These are phyloP conservation scores for Plectus sambesii DNA, from an alignment of 1,140 invertebrate genomes.

Conservation along the genomic window DNA sequence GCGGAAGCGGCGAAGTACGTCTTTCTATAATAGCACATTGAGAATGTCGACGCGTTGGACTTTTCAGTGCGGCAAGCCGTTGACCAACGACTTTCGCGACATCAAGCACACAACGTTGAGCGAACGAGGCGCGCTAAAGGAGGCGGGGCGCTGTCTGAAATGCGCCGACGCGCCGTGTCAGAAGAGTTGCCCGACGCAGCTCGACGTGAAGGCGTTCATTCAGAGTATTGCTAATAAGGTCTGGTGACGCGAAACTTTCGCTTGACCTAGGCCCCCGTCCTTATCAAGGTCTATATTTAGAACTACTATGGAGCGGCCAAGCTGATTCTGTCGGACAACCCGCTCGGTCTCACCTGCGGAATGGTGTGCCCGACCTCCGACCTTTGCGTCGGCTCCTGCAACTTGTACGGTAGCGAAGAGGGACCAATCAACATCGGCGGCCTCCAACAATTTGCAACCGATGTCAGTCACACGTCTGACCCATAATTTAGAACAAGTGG, in stretches of 20 bases:
- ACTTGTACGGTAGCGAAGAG: slow-evolving; percentile 83
- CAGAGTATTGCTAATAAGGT: slow-evolving; percentile 89
- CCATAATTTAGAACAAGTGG: neutral
- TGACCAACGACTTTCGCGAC: slow-evolving; percentile 84
- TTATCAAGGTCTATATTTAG: slow-evolving; percentile 47
- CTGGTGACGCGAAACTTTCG: slow-evolving; percentile 20
- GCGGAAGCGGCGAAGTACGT: neutral
- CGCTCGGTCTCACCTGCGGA: slow-evolving; percentile 82
- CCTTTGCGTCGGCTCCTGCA: slow-evolving; percentile 92
- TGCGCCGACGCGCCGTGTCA: slow-evolving; percentile 97
- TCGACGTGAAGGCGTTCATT: slow-evolving; percentile 93
- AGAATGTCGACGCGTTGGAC: slow-evolving; percentile 12
- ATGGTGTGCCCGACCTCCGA: slow-evolving; percentile 99
- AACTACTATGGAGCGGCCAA: slow-evolving; percentile 98
- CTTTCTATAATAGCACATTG: slow-evolving; percentile 1
- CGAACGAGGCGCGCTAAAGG: slow-evolving; percentile 76
- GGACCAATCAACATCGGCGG: slow-evolving; percentile 97
- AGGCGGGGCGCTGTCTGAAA: slow-evolving; percentile 79
- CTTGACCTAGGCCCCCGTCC: neutral
- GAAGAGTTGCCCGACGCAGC: slow-evolving; percentile 90
- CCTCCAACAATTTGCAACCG: slow-evolving; percentile 89
- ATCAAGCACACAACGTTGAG: slow-evolving; percentile 93
- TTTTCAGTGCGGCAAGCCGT: slow-evolving; percentile 56
- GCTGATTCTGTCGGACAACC: slow-evolving; percentile 90
- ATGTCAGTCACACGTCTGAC: slow-evolving; percentile 53